A percentile compares a stretch with the other conserved stretches of the same genome.
phyloP scores from a whole-genome alignment of 2,888 invertebrate genomes.

The Tachystola acroxantha region DNA sequence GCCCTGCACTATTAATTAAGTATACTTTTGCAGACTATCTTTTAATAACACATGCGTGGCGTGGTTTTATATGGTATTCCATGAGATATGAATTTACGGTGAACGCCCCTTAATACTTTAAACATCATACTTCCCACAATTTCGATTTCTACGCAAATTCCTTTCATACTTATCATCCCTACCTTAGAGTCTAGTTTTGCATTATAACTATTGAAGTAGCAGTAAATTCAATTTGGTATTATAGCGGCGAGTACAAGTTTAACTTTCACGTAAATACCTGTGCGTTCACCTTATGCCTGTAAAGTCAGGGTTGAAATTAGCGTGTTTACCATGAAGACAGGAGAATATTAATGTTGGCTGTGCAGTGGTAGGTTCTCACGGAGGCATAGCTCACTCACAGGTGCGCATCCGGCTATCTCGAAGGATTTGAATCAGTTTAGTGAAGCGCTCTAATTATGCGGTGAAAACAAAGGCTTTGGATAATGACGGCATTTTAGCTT shows the following conservation, averaged over 20 bases:
- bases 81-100: too few species aligned
- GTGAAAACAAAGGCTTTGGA: constrained; percentile 36
- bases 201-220: background rate
- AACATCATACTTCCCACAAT: too few species aligned
- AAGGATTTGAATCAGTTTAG: constrained; percentile 52
- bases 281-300: constrained; percentile 15
- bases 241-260: too few species aligned
- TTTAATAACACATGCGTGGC: too few species aligned
- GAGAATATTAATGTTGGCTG: background rate
- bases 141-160: too few species aligned
- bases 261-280: too few species aligned
- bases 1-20: too few species aligned
- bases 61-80: too few species aligned
- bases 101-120: too few species aligned
- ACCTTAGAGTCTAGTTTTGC: background rate
- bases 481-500: background rate
- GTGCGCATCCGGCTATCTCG: constrained; percentile 74
- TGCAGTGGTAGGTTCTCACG: constrained; percentile 57
- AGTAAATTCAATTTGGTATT: too few species aligned
- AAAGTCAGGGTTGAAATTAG: accelerated
- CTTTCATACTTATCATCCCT: constrained; percentile 7
- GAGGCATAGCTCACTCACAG: constrained; percentile 52
- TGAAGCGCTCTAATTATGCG: constrained; percentile 50
- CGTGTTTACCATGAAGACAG: background rate
- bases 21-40: too few species aligned